phyloP scores from a whole-genome alignment of 2,797 vertebrate genomes.

The Sebastes iracundus region DNA sequence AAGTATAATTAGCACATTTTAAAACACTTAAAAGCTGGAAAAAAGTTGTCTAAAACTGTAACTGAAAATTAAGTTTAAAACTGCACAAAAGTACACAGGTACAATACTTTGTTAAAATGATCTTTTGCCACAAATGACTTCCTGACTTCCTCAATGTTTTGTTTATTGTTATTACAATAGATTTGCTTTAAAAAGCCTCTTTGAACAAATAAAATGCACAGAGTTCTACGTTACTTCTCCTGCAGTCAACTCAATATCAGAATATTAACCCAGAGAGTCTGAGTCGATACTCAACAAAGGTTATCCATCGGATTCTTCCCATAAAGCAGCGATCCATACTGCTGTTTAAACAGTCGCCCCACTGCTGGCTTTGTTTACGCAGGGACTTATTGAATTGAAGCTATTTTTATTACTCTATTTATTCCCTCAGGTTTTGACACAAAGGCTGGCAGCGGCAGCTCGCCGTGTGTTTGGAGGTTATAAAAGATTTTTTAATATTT shows the following conservation, averaged over 20 bases:
- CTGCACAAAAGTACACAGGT: neutral
- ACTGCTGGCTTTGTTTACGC: constrained; percentile 46
- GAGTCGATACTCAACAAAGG: constrained; percentile 53
- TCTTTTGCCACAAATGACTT: neutral
- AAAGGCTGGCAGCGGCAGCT: neutral
- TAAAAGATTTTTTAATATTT: constrained; percentile 19
- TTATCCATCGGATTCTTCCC: constrained; percentile 41
- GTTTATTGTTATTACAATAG: neutral
- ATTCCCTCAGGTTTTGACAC: neutral
- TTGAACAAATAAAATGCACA: constrained; percentile 2
- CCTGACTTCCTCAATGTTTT: neutral
- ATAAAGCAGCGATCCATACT: constrained; percentile 43
- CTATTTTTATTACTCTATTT: constrained; percentile 26
- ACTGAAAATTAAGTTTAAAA: neutral
- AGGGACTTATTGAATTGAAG: constrained; percentile 9
- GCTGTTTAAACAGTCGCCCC: constrained; percentile 26
- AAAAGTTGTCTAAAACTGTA: neutral
- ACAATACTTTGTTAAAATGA: neutral
- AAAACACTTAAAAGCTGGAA: neutral
- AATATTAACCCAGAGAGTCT: constrained; percentile 22
- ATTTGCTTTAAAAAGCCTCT: neutral
- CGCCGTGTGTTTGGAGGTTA: neutral
- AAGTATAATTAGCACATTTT: neutral
- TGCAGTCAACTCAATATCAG: constrained; percentile 30
- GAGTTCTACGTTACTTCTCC: neutral